Evolutionary conservation across 2,113 vertebrate species (phyloP), one percentile per base, ranked within the genome.

Genomic region (Rhynchopsitta pachyrhyncha): DNA sequence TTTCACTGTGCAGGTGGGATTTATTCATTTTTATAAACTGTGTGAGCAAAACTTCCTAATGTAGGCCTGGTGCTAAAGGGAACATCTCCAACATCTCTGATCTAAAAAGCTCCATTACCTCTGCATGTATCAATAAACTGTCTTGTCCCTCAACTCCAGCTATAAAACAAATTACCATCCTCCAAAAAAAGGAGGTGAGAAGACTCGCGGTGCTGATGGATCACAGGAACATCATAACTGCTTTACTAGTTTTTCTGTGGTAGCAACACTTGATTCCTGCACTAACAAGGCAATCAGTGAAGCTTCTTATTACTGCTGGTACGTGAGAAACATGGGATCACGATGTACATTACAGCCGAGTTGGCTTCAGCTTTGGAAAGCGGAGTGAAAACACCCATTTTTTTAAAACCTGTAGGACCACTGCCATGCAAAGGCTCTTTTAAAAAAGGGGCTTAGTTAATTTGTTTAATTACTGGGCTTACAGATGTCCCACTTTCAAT

Each of bases 311-410:
- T 77, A 11, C n/a, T 86, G 11, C 41, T 76, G 10, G n/a, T 53
- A 35, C 1, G 1, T 29, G 17, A 83, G 44, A 80, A 14, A 53
- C 16, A 16, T 1, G 1, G 50, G 4, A 60, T 35, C 0, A 0
- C 13, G 20, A 39, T 20, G 59, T 25, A 60, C 39, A 27, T 50
- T 39, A 50, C 5, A 79, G n/a, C 6, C n/a, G 52, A 90, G 90
- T 50, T 41, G 50, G 13, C 35, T 55, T 75, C 87, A 75, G 37
- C 70, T 75, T 90, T 75, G 50, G 42, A 90, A 87, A 85, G 77
- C 14, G 37, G 39, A 86, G 20, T 27, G 46, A 71, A 84, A 70
- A 6, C 20, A 44, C 13, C 2, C 23, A 17, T 70, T 41, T 62
- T 94, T 86, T 77, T 41, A 82, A 46, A 85, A 81, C 11, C 17